A percentile compares a stretch with the other conserved stretches of the same genome.
These are phyloP conservation scores for Sebastes trivittatus DNA, from an alignment of 2,797 vertebrate species.

Conservation along the genomic window DNA sequence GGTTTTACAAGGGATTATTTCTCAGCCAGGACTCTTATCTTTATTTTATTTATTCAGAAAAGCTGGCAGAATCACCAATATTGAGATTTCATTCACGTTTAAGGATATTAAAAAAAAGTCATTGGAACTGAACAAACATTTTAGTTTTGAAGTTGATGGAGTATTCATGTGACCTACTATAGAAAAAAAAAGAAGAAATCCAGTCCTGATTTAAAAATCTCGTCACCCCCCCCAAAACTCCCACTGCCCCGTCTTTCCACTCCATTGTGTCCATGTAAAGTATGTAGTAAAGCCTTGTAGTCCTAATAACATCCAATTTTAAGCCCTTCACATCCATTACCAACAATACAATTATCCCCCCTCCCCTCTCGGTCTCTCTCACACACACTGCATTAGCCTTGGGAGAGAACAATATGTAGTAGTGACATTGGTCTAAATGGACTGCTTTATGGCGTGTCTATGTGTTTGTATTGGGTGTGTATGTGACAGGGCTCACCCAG, in stretches of 20 bases:
- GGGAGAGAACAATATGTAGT: slow-evolving; percentile 55
- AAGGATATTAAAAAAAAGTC: background rate
- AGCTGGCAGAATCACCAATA: background rate
- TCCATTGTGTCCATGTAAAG: slow-evolving; percentile 68
- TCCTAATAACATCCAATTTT: slow-evolving; percentile 82
- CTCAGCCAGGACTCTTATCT: background rate
- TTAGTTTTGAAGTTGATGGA: background rate
- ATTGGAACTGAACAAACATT: background rate
- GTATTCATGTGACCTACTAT: background rate
- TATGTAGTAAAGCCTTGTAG: slow-evolving; percentile 74
- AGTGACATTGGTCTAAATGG: slow-evolving; percentile 66
- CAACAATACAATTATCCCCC: slow-evolving; percentile 67
- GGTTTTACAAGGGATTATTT: background rate
- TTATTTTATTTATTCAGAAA: background rate
- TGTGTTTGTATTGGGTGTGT: slow-evolving; percentile 26
- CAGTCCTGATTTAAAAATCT: slow-evolving; percentile 15
- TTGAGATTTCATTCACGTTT: background rate
- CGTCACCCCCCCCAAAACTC: background rate
- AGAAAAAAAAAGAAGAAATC: background rate
- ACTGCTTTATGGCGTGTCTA: slow-evolving; percentile 31
- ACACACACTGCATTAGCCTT: slow-evolving; percentile 66
- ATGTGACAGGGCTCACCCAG: background rate
- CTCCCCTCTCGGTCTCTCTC: slow-evolving; percentile 1
- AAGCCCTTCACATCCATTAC: slow-evolving; percentile 82
- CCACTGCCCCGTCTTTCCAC: slow-evolving; percentile 29